Conservation (phyloP, 1,140 invertebrate genomes). For the Brachionus angularis region DNA sequence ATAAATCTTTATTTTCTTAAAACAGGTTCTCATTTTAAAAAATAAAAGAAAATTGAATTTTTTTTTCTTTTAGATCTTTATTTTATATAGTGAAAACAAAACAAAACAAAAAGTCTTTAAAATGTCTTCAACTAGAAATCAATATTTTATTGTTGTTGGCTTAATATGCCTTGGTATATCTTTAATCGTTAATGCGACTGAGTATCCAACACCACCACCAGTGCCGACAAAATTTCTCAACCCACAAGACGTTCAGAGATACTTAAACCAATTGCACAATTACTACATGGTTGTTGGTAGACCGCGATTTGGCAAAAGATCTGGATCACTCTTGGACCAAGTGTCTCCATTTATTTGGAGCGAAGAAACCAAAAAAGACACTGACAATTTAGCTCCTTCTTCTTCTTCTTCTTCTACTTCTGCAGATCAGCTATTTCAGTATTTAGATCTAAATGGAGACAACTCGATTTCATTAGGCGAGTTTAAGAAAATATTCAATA, state of each 20-base stretch:
- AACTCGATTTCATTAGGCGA: slow-evolving; percentile 5
- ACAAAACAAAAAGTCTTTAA: no score
- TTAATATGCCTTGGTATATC: no score
- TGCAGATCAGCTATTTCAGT: background rate
- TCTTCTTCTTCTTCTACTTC: background rate
- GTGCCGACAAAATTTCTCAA: slow-evolving; percentile 3
- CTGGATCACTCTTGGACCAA: background rate
- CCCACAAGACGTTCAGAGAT: slow-evolving; percentile 16
- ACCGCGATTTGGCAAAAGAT: slow-evolving; percentile 34
- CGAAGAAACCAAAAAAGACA: background rate
- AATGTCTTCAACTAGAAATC: background rate
- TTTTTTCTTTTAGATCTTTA: no score
- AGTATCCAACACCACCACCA: slow-evolving; percentile 29
- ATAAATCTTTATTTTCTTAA: no score
- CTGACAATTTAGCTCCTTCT: background rate
- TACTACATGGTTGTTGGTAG: slow-evolving; percentile 43
- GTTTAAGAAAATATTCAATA: slow-evolving; percentile 22
- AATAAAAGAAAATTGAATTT: no score
- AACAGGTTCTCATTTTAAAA: no score
- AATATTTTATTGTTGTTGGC: background rate
- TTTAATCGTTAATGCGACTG: slow-evolving; percentile 17
- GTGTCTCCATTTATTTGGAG: no score
- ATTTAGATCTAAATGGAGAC: background rate
- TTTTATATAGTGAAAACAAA: no score
- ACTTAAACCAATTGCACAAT: slow-evolving; percentile 41